Evolutionary conservation across 2,113 vertebrate species (phyloP).

Genomic region (Planiliza haematocheilus): DNA sequence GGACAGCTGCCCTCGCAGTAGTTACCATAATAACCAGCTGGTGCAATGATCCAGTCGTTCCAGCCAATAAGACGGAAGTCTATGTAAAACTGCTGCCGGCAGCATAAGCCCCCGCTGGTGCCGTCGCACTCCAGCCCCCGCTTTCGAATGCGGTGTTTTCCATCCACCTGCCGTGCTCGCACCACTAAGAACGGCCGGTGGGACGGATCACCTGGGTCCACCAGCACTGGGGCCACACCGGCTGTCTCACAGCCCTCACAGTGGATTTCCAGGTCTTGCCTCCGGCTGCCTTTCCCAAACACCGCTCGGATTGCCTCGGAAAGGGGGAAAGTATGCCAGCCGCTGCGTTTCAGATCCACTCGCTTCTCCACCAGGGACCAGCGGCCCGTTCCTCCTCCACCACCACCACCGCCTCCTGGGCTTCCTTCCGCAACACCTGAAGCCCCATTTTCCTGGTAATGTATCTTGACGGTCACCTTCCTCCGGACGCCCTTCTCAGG

Average conservation of each 20-base stretch:
- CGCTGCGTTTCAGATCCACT: slow-evolving; percentile 95
- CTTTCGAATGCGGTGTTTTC: slow-evolving; percentile 97
- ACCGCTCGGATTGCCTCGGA: slow-evolving; percentile 91
- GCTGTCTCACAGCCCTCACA: slow-evolving; percentile 92
- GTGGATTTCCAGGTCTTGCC: slow-evolving; percentile 94
- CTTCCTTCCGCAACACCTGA: slow-evolving; percentile 47
- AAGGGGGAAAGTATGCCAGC: slow-evolving; percentile 98
- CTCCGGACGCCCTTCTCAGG: slow-evolving; percentile 92
- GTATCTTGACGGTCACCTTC: slow-evolving; percentile 94
- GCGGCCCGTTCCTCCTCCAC: slow-evolving; percentile 73
- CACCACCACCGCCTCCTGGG: slow-evolving; percentile 43
- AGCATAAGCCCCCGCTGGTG: slow-evolving; percentile 93
- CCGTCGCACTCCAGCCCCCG: slow-evolving; percentile 98
- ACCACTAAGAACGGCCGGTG: slow-evolving; percentile 98
- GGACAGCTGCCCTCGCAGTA: slow-evolving; percentile 99
- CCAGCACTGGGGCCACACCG: slow-evolving; percentile 90
- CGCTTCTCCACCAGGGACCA: slow-evolving; percentile 95
- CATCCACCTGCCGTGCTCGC: slow-evolving; percentile 90
- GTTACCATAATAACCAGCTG: slow-evolving; percentile 97
- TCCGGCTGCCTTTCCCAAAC: slow-evolving; percentile 90
- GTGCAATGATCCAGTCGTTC: slow-evolving; percentile 99
- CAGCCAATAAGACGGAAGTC: slow-evolving; percentile 99
- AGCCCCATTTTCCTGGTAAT: slow-evolving; percentile 88
- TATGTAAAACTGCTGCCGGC: slow-evolving; percentile 99
- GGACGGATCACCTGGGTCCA: slow-evolving; percentile 91